A percentile compares a stretch with the other conserved stretches of the same genome.
These are phyloP conservation scores for Pteruthius melanotis DNA, from an alignment of 2,113 vertebrate species.

Conservation along the genomic window DNA sequence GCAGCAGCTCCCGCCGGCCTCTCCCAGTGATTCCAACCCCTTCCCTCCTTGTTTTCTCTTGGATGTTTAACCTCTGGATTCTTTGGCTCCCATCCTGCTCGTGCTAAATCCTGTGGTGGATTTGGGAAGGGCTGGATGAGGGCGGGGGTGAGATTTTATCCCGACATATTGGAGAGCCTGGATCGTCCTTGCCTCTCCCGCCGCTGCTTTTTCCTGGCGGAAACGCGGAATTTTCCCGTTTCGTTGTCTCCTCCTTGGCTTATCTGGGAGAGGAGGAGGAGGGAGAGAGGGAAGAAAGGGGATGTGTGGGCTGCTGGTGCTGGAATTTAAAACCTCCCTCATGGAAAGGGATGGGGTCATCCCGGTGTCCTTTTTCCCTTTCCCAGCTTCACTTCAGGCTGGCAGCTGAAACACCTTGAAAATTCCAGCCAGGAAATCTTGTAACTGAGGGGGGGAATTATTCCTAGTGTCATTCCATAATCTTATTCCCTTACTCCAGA, in stretches of 20 bases:
- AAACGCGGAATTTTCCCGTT: background rate
- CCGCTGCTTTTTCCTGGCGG: background rate
- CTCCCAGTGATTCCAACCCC: accelerated
- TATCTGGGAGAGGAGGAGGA: background rate
- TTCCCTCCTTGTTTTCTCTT: background rate
- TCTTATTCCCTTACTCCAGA: background rate
- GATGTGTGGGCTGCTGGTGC: background rate
- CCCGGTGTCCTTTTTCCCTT: background rate
- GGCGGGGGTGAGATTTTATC: background rate
- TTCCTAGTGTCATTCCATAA: background rate
- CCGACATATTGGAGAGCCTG: background rate
- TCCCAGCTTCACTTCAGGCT: background rate
- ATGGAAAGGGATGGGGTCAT: background rate
- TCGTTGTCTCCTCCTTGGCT: background rate
- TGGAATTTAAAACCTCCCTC: background rate
- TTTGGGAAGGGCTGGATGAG: background rate
- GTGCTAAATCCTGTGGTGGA: background rate
- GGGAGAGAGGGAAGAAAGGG: background rate
- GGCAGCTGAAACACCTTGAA: background rate
- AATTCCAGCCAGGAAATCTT: background rate
- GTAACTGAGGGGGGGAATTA: background rate
- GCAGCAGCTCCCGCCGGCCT: background rate
- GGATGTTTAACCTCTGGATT: background rate
- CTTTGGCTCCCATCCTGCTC: background rate
- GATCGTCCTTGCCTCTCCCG: background rate